Evolutionary conservation across 2,888 invertebrate species (phyloP).

Genomic region (Drosophila austrosaltans): DNA sequence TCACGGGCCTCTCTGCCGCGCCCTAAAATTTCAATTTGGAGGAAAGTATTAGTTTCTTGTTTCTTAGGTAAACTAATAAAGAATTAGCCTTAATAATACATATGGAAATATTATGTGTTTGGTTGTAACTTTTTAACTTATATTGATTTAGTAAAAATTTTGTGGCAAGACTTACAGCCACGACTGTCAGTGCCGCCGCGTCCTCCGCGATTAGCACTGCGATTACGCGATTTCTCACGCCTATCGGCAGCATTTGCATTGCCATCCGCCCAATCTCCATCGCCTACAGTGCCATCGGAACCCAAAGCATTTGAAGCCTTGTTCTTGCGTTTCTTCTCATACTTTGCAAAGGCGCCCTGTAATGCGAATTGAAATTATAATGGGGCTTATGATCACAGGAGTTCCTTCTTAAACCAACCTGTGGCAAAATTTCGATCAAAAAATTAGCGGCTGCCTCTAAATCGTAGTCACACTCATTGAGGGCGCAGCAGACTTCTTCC

Average conservation of each 20-base stretch:
- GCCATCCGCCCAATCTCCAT: constrained; percentile 83
- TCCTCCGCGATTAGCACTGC: constrained; percentile 83
- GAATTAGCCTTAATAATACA: too few relatives aligned
- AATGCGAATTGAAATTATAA: constrained; percentile 33
- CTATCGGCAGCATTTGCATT: constrained; percentile 82
- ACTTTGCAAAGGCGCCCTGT: constrained; percentile 93
- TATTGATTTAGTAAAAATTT: too few relatives aligned
- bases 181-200: constrained; percentile 85
- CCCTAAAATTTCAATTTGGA: constrained; percentile 76
- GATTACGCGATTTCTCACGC: constrained; percentile 83
- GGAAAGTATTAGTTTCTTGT: neutral
- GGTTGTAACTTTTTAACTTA: too few relatives aligned
- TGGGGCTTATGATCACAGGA: neutral
- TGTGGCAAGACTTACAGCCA: constrained; percentile 82
- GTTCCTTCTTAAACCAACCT: constrained; percentile 66
- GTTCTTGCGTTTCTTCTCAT: constrained; percentile 94
- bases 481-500: constrained; percentile 95
- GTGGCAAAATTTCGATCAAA: constrained; percentile 83
- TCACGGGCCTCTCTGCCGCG: constrained; percentile 87
- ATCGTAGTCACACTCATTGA: constrained; percentile 97
- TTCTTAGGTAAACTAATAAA: too few relatives aligned
- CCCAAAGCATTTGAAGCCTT: constrained; percentile 86
- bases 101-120: too few relatives aligned
- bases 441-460: constrained; percentile 87
- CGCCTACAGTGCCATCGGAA: constrained; percentile 83